Base-by-base conservation (phyloP, 1,140 invertebrate genomes). In the Periplaneta americana region DNA sequence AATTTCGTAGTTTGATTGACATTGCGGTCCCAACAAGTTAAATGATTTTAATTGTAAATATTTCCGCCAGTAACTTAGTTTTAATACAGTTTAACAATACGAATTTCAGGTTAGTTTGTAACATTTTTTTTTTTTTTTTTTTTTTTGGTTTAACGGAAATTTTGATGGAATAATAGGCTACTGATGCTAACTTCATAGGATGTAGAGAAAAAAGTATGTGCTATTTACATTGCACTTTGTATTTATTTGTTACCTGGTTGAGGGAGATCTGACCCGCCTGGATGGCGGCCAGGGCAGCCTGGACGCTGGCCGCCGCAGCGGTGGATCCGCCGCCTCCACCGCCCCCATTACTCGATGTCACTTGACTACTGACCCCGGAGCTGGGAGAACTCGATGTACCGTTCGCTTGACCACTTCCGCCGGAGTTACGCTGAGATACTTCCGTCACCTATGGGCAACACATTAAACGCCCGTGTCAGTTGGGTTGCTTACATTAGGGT, bases 211-310 rank as follows among this genome's bases (percentile, higher is more conserved):
- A n/a, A n/a, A n/a, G n/a, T n/a, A n/a, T n/a, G n/a, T n/a, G n/a
- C n/a, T n/a, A n/a, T n/a, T n/a, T n/a, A n/a, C n/a, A n/a, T n/a
- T n/a, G n/a, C n/a, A n/a, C n/a, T n/a, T n/a, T n/a, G n/a, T n/a
- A n/a, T n/a, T n/a, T n/a, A n/a, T n/a, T n/a, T n/a, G n/a, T 28
- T 86, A 90, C 89, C 88, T 90, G 90, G 83, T 88, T 89, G 75
- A 90, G 85, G n/a, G 89, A 89, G n/a, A 90, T 84, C 80, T 93
- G 92, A 34, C 92, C 89, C n/a, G 93, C 91, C 82, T 93, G 89
- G 48, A 94, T 89, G 28, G 93, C 93, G 15, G 92, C 93, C 66
- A 94, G 85, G 4, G 92, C 91, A 3, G 93, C 92, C 85, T 22
- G 85, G 77, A 75, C 48, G 84, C 76, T 0, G 18, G 93, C 93